phyloP scores from a whole-genome alignment of 2,888 invertebrate species.

The Bedellia somnulentella region DNA sequence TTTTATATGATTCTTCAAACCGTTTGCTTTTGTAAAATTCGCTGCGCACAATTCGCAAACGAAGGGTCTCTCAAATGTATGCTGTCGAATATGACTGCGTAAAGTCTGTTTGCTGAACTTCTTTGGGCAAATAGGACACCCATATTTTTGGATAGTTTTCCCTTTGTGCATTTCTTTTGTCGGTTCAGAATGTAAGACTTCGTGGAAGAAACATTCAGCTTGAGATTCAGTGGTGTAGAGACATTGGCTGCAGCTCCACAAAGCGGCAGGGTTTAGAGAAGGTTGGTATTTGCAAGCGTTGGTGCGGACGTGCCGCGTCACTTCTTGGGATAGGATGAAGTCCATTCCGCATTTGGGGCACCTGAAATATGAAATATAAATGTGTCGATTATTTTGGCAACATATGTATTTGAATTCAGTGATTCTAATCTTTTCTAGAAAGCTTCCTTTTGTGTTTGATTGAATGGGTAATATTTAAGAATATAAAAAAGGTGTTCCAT shows the following conservation, averaged over 20 bases:
- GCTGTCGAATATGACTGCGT: conserved; percentile 69
- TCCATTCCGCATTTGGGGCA: conserved; percentile 72
- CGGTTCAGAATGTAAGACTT: conserved; percentile 65
- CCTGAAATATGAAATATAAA: conserved; percentile 32
- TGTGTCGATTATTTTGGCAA: no score
- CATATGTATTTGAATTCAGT: no score
- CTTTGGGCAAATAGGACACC: conserved; percentile 71
- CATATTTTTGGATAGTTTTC: conserved; percentile 45
- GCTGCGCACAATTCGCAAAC: conserved; percentile 65
- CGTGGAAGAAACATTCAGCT: conserved; percentile 74
- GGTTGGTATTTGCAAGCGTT: conserved; percentile 55
- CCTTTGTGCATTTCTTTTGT: conserved; percentile 20
- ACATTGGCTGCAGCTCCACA: conserved; percentile 64
- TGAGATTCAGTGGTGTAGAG: conserved; percentile 65
- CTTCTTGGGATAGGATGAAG: conserved; percentile 73
- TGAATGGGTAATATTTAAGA: no score
- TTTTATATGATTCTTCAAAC: conserved; percentile 64
- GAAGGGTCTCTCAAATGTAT: conserved; percentile 75
- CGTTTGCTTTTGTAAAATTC: conserved; percentile 68
- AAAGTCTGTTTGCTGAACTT: conserved; percentile 67
- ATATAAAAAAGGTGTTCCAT: no score
- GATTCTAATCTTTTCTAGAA: no score
- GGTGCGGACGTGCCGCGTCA: conserved; percentile 69
- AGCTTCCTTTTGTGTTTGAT: no score
- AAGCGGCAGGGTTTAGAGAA: conserved; percentile 20